A percentile compares a stretch with the other conserved stretches of the same genome.
These are phyloP conservation scores for Magallana gigas DNA, from an alignment of 1,140 invertebrate species.

Conservation along the genomic window DNA sequence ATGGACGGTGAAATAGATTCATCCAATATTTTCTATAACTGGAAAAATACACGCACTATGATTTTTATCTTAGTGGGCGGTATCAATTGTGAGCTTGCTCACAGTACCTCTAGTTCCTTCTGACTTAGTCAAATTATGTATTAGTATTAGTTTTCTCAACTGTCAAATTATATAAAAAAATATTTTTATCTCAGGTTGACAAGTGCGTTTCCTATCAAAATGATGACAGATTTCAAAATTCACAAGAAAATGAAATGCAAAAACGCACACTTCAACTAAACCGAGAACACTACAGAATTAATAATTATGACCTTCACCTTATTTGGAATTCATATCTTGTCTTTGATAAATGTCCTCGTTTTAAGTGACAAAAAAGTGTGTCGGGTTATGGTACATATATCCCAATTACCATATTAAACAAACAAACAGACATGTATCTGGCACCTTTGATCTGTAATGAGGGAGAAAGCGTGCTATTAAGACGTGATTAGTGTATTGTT, in stretches of 20 bases:
- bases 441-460: not conserved
- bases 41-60: no score
- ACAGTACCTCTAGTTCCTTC: no score
- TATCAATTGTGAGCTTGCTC: no score
- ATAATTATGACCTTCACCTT: conserved; percentile 5
- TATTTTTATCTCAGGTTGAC: not conserved
- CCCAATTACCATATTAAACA: conserved; percentile 13
- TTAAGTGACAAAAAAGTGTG: conserved; percentile 10
- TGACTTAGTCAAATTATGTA: no score
- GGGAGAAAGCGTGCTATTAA: not conserved
- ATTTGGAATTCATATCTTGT: not conserved
- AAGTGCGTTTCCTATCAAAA: conserved; percentile 15
- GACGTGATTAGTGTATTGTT: no score
- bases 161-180: no score
- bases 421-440: conserved; percentile 7
- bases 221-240: not conserved
- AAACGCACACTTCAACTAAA: not conserved
- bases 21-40: no score
- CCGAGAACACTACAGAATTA: not conserved
- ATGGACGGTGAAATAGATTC: no score
- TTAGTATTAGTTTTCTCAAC: no score
- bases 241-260: not conserved
- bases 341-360: not conserved
- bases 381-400: conserved; percentile 26
- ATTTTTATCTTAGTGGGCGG: no score